Conservation (phyloP, 2,797 vertebrate species). For the Cottoperca gobio region DNA sequence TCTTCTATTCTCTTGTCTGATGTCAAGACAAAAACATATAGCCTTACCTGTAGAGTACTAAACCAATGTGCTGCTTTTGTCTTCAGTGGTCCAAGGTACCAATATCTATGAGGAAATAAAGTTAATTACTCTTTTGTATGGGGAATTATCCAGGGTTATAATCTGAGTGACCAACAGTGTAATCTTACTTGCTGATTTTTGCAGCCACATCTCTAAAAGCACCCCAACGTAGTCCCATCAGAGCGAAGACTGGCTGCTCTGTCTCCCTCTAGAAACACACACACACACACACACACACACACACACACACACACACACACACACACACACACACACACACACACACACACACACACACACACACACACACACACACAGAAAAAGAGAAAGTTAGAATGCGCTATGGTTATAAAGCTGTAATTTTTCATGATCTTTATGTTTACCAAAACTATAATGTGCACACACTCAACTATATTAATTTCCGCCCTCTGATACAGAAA, state of each 20-base stretch:
- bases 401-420: not conserved
- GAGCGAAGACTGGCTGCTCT: constrained; percentile 94
- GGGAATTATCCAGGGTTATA: not conserved
- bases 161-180: not conserved
- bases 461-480: not conserved
- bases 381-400: too few species aligned
- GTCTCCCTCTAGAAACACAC: constrained; percentile 87
- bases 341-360: too few species aligned
- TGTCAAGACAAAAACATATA: not conserved
- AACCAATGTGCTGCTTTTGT: constrained; percentile 94
- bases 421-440: not conserved
- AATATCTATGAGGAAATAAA: constrained; percentile 85
- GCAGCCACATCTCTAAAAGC: constrained; percentile 92
- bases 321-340: too few species aligned
- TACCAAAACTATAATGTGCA: not conserved
- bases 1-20: too few species aligned
- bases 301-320: too few species aligned
- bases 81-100: constrained; percentile 98
- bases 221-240: constrained; percentile 94
- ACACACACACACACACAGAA: too few species aligned
- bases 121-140: not conserved
- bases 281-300: constrained; percentile 9
- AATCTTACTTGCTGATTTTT: constrained; percentile 93
- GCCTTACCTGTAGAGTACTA: constrained; percentile 88
- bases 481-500: not conserved